Percentiles rank a stretch among this genome's conserved stretches.
These are phyloP conservation scores for Drosophila kohkoa DNA, from an alignment of 1,140 invertebrate genomes.

Conservation along the genomic window DNA sequence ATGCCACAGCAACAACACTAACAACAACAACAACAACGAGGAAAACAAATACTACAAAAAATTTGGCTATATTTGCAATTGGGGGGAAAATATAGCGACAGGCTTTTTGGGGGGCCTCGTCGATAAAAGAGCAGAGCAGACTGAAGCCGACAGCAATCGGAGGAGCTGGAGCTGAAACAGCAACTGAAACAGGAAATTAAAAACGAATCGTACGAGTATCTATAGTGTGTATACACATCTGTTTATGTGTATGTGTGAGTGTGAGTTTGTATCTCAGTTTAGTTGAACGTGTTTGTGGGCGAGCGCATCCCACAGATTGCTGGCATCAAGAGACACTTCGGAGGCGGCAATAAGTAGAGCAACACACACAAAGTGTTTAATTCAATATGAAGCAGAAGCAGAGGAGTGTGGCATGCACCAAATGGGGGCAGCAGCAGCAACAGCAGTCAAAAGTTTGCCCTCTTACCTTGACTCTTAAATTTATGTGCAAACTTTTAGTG, in stretches of 20 bases:
- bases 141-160: slow-evolving; percentile 34
- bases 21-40: slow-evolving; percentile 37
- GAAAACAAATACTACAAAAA: slow-evolving; percentile 30
- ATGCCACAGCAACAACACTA: slow-evolving; percentile 30
- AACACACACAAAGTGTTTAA: slow-evolving; percentile 69
- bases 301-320: slow-evolving; percentile 15
- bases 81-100: slow-evolving; percentile 39
- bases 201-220: slow-evolving; percentile 63
- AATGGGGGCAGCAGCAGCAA: slow-evolving; percentile 9
- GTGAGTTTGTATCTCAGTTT: slow-evolving; percentile 4
- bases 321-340: slow-evolving; percentile 43
- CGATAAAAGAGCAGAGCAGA: slow-evolving; percentile 41
- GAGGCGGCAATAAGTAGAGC: slow-evolving; percentile 50
- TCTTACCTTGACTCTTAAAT: slow-evolving; percentile 79
- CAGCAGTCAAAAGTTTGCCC: slow-evolving; percentile 67
- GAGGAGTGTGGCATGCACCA: slow-evolving; percentile 16
- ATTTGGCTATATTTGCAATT: slow-evolving; percentile 64
- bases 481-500: slow-evolving; percentile 73
- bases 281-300: not conserved
- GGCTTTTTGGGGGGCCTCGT: slow-evolving; percentile 1
- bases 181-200: slow-evolving; percentile 70
- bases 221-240: slow-evolving; percentile 7
- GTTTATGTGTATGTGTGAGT: slow-evolving; percentile 6
- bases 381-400: slow-evolving; percentile 56
- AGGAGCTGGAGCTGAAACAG: slow-evolving; percentile 14